Conservation (phyloP, 92 coral and sea anemone genomes). For the Epizoanthus fatuus region DNA sequence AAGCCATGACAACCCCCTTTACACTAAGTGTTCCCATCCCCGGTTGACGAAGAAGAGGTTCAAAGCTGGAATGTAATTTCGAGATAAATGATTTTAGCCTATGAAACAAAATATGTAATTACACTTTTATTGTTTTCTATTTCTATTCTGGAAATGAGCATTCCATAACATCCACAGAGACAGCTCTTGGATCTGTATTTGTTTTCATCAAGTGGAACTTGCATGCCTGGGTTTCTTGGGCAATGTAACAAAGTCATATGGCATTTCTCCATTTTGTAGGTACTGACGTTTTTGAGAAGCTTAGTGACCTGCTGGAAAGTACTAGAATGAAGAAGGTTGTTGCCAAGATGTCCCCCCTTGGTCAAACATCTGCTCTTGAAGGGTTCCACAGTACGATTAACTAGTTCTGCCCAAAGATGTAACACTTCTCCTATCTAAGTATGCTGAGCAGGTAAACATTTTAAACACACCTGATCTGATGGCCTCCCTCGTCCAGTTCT, state of each 20-base stretch:
- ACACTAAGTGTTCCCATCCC: constrained; percentile 47
- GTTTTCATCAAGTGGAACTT: no score
- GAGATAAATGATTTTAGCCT: neutral
- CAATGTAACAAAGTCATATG: neutral
- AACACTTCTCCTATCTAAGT: constrained; percentile 55
- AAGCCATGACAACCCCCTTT: constrained; percentile 42
- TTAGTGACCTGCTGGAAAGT: constrained; percentile 46
- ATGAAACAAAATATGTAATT: neutral
- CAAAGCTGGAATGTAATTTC: constrained; percentile 35
- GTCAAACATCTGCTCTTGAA: constrained; percentile 62
- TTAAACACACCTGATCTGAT: neutral
- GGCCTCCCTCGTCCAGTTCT: no score
- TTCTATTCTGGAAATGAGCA: neutral
- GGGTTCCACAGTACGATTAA: constrained; percentile 64
- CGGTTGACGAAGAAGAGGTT: constrained; percentile 56
- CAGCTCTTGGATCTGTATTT: no score
- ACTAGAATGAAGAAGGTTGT: constrained; percentile 40
- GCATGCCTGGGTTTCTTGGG: neutral
- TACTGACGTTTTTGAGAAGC: constrained; percentile 42
- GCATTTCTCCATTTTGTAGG: constrained; percentile 12
- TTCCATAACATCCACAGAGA: no score
- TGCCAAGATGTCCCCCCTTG: constrained; percentile 51
- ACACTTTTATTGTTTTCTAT: neutral
- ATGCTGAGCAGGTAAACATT: constrained; percentile 60
- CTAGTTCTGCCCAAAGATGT: constrained; percentile 65